These are phyloP conservation scores for Diplosoma virens DNA, from an alignment of 23 tunicate species.

Conservation along the genomic window DNA sequence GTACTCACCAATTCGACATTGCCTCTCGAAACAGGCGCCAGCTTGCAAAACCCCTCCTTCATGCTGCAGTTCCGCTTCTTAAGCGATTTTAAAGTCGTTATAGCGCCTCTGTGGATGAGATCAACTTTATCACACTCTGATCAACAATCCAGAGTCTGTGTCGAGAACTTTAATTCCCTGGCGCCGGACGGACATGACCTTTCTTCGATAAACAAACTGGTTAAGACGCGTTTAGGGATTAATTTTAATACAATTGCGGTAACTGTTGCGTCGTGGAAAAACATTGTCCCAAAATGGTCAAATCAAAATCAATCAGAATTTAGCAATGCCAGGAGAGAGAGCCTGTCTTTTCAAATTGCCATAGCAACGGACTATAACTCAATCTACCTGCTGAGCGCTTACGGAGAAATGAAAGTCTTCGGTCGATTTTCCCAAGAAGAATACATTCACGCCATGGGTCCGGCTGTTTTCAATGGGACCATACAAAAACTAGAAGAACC, in stretches of 20 bases:
- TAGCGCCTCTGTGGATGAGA: slow-evolving; percentile 71
- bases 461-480: slow-evolving; percentile 64
- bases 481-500: neutral
- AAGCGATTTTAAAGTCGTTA: slow-evolving; percentile 31
- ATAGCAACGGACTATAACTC: slow-evolving; percentile 45
- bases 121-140: neutral
- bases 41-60: slow-evolving; percentile 49
- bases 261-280: slow-evolving; percentile 53
- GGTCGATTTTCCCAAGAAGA: slow-evolving; percentile 29
- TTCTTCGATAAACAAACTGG: neutral
- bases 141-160: slow-evolving; percentile 30
- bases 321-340: neutral
- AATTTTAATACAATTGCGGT: slow-evolving; percentile 12
- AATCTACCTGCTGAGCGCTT: slow-evolving; percentile 33
- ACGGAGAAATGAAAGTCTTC: slow-evolving; percentile 26
- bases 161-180: neutral
- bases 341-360: slow-evolving; percentile 40
- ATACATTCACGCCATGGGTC: slow-evolving; percentile 31
- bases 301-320: neutral
- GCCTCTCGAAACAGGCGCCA: slow-evolving; percentile 12
- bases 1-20: slow-evolving; percentile 13
- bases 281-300: slow-evolving; percentile 40
- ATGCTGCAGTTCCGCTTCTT: slow-evolving; percentile 34
- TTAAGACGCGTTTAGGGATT: neutral
- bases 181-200: neutral